Evolutionary conservation across 30 jellyfish, hydroid and myxozoan genomes (phyloP).

Genomic region (Catostylus mosaicus): DNA sequence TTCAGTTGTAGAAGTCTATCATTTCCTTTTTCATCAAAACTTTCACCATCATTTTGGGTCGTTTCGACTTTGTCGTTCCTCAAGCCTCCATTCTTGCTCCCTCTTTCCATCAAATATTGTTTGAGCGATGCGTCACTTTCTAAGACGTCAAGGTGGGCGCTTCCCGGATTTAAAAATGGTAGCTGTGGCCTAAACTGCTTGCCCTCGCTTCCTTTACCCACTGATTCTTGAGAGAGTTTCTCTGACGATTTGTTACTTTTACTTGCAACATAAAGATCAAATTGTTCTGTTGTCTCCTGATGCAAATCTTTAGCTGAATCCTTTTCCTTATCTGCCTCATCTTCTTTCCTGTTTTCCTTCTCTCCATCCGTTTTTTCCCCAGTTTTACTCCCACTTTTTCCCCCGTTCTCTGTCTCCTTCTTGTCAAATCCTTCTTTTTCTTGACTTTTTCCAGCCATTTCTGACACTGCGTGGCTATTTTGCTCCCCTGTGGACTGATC

Average conservation of each 20-base stretch:
- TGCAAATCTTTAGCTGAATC: neutral
- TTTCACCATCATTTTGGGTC: constrained; percentile 8
- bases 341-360: neutral
- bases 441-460: neutral
- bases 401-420: neutral
- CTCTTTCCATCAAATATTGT: constrained; percentile 58
- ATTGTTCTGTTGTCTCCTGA: constrained; percentile 40
- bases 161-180: constrained; percentile 76
- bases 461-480: neutral
- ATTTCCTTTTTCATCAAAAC: constrained; percentile 23
- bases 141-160: constrained; percentile 69
- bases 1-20: constrained; percentile 59
- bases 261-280: constrained; percentile 26
- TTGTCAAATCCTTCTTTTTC: constrained; percentile 1
- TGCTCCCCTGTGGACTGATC: neutral
- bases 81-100: constrained; percentile 18
- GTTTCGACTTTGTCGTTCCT: neutral
- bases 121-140: constrained; percentile 56
- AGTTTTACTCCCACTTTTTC: neutral
- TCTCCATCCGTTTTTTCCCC: neutral
- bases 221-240: neutral
- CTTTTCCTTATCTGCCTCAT: neutral
- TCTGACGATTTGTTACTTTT: constrained; percentile 7
- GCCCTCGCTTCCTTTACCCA: neutral
- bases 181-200: constrained; percentile 36